Evolutionary conservation across 2,888 invertebrate genomes (phyloP), one percentile per base, ranked within the genome.

Genomic region (Pimpla rufipes): DNA sequence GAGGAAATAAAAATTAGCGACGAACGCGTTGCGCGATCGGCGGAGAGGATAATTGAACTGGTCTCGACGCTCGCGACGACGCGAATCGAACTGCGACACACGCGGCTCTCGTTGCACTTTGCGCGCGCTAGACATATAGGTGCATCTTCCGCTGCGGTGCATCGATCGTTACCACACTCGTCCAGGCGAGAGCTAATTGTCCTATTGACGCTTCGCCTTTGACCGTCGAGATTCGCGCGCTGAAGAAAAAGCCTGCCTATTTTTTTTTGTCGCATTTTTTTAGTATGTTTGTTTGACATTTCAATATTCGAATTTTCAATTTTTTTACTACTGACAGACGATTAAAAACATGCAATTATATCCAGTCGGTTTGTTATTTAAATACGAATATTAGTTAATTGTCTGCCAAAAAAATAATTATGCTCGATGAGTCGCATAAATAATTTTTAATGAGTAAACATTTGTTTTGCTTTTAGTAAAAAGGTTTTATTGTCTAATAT

Each of bases 111-210:
- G 29, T 29, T 5, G 29, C 18, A 52, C 23, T 55, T 55, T 23
- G 23, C 55, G 23, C 55, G 55, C 55, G 2, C 29, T 47, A 40
- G 6, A 16, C 40, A 6, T 23, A 42, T 70, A 40, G 29, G 6
- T 23, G 57, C 71, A 50, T 40, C 37, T 47, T 35, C 40, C 67
- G 16, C 79, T 50, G 67, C 47, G 40, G 67, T 35, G 57, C 59
- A 80, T 80, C 79, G 74, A 80, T 80, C 62, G 62, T 74, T 57
- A 50, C 55, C 47, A 29, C 35, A 40, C 59, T 29, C 42, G 62
- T 59, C 50, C 62, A 59, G 59, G 62, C 52, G 23, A 40, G 37
- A n/a, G 62, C 52, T 62, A 67, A 80, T 80, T 74, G 68, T 40
- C 16, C 68, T 42, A 62, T 62, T 68, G 73, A 40, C 73, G 45